These are phyloP conservation scores for Chaitophorus viminalis DNA, from an alignment of 2,888 invertebrate genomes.

Conservation along the genomic window DNA sequence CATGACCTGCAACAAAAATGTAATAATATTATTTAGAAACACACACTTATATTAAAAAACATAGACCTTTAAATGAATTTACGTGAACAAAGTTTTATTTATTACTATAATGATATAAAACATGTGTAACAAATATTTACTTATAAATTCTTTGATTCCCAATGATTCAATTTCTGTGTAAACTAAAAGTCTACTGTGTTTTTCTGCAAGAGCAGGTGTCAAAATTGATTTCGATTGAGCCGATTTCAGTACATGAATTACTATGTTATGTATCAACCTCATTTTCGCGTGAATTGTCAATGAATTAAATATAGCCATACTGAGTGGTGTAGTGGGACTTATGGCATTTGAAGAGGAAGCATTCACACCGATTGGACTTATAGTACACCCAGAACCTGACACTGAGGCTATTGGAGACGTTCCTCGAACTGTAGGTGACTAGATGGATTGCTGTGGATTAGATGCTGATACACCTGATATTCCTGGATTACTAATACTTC, in stretches of 20 bases:
- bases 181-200: conserved; percentile 90
- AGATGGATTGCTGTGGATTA: conserved; percentile 69
- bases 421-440: conserved; percentile 68
- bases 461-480: conserved; percentile 66
- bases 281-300: conserved; percentile 93
- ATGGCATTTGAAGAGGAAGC: conserved; percentile 39
- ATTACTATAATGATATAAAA: not conserved
- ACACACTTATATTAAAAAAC: too few relatives aligned
- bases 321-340: conserved; percentile 84
- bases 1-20: conserved; percentile 74
- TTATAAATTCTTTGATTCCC: conserved; percentile 95
- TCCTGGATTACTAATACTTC: conserved; percentile 65
- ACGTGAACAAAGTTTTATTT: too few relatives aligned
- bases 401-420: conserved; percentile 69
- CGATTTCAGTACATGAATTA: conserved; percentile 88
- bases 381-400: conserved; percentile 66
- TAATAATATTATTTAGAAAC: not conserved
- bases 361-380: conserved; percentile 50
- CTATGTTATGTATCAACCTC: conserved; percentile 86
- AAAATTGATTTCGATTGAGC: conserved; percentile 87
- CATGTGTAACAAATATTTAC: conserved; percentile 70
- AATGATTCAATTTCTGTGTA: conserved; percentile 97
- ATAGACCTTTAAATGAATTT: too few relatives aligned
- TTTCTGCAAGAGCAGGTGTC: conserved; percentile 91
- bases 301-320: conserved; percentile 92